Evolutionary conservation across 2,113 vertebrate genomes (phyloP), one percentile per base, ranked within the genome.

Genomic region (Hippolais icterina): DNA sequence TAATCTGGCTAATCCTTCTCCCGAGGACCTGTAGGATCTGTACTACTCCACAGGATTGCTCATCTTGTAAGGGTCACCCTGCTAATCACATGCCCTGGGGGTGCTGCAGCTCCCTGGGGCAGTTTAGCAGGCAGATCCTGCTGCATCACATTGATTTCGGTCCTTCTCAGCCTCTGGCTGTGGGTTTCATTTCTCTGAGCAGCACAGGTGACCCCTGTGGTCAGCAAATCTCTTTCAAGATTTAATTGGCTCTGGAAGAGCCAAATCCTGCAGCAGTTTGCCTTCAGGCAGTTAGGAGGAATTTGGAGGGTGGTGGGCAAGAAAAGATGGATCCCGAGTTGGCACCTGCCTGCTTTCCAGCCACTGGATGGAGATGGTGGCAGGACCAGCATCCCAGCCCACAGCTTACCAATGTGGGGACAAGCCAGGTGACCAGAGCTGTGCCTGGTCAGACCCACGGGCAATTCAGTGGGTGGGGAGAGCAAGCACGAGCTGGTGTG

Each of bases 201-300:
- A 1, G 85, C 79, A 61, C 2, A 10, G 76, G 76, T 56, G 79
- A 96, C 22, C 50, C 33, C n/a, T n/a, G 21, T 1, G 4, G 89
- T 64, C 76, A 79, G 35, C 28, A 91, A 91, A 91, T 59, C 50
- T 86, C 76, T 91, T 80, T 69, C 66, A 90, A 79, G 56, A 54
- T 69, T 86, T 84, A 91, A 94, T 33, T 89, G 53, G 72, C 64
- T 94, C 64, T 33, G 49, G 60, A 88, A 86, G 57, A 87, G n/a
- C 28, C 74, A 87, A 84, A 50, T 82, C 89, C 69, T 90, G 54
- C 52, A 90, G 72, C n/a, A 16, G 29, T 87, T 87, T 94, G 42
- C 66, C 79, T 70, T 75, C 53, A 86, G 83, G 69, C 35, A 57
- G 60, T 46, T 28, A 29, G 69, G 50, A 76, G 42, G n/a, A 94